Evolutionary conservation across 2,797 vertebrate species (phyloP).

Genomic region (Spizella passerina): DNA sequence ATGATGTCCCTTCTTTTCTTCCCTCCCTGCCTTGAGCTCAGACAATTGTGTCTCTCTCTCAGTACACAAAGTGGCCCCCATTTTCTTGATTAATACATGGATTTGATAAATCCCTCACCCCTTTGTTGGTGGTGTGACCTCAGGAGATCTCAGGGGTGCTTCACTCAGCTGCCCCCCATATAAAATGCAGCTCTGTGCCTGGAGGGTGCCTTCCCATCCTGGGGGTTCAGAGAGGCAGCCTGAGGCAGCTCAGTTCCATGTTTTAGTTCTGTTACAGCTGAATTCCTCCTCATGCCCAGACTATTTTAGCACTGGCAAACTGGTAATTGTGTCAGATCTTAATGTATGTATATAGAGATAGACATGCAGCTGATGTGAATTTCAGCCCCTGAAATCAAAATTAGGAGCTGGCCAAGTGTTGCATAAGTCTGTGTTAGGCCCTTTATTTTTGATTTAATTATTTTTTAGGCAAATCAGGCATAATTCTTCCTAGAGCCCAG

Average conservation of each 20-base stretch:
- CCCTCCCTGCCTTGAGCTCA: neutral
- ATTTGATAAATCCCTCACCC: neutral
- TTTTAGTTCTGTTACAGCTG: neutral
- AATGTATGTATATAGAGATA: neutral
- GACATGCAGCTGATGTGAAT: neutral
- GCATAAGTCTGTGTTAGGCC: neutral
- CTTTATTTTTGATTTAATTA: neutral
- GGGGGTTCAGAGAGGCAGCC: neutral
- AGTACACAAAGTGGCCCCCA: neutral
- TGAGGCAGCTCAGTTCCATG: neutral
- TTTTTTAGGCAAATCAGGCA: fast-evolving
- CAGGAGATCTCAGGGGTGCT: neutral
- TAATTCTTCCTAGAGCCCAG: neutral
- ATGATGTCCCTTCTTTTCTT: neutral
- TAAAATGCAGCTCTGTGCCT: neutral
- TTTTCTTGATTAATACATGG: neutral
- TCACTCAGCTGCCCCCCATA: neutral
- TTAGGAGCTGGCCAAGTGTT: neutral
- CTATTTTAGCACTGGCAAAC: neutral
- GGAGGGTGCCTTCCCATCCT: neutral
- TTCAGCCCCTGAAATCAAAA: neutral
- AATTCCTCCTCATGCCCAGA: neutral
- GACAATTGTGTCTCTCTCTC: neutral
- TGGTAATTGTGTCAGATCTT: neutral
- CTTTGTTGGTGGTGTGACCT: neutral